Evolutionary conservation across 2,797 vertebrate genomes (phyloP), one percentile per base, ranked within the genome.

Genomic region (Buceros bicornis): DNA sequence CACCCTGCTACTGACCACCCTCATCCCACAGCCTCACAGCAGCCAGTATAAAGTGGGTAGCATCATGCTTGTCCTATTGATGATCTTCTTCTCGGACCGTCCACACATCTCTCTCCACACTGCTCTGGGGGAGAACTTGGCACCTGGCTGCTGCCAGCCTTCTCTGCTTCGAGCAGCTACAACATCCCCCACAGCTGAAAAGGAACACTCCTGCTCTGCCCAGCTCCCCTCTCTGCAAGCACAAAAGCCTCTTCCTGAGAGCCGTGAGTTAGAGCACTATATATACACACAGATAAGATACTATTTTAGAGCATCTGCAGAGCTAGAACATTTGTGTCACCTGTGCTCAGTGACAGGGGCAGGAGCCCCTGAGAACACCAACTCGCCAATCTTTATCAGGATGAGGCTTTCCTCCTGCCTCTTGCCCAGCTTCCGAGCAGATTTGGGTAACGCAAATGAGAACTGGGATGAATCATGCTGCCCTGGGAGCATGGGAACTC

Each of bases 101-200:
- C 29, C 0, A 0, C 3, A 1, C 31, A 74, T 13, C 13, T 58
- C 61, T 26, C n/a, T 78, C 25, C 25, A 33, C 53, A 5, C 24
- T 48, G 48, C 35, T 64, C 45, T 42, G 26, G 8, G 18, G 31
- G 6, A 54, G 35, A 21, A 26, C 24, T 60, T 56, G 37, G 19
- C 4, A 1, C 25, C 31, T 0, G 3, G 18, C 56, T 58, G 33
- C 43, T 77, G 60, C 26, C 61, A 66, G 26, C n/a, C n/a, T 72
- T 10, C 57, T 31, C n/a, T 25, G 47, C 45, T 43, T 50, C 6
- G 1, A 65, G 50, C 11, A 86, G 37, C 40, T 37, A 45, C 29
- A 62, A 28, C 0, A 2, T 54, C 11, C 7, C 64, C 6, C 8
- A 7, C 35, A 72, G 48, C n/a, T 16, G 31, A 74, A 74, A 74